Evolutionary conservation across 1,140 invertebrate genomes (phyloP).

Genomic region (Cyphomyrmex costatus): DNA sequence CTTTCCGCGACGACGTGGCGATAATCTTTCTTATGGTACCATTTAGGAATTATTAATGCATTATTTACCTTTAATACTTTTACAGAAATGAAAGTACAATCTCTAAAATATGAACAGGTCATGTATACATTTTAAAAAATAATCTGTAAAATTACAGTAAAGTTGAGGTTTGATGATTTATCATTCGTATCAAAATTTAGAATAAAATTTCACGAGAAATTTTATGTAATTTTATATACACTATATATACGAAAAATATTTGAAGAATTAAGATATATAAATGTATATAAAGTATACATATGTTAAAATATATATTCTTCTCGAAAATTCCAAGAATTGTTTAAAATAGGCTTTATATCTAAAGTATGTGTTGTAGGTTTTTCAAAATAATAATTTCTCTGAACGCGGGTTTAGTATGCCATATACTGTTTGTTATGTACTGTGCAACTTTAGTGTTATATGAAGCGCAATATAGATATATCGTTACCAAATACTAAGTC

Average conservation of each 20-base stretch:
- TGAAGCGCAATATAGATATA: neutral
- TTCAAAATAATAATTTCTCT: neutral
- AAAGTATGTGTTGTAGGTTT: neutral
- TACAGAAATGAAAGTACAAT: neutral
- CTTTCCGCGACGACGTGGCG: neutral
- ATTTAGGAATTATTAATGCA: constrained; percentile 39
- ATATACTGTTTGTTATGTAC: neutral
- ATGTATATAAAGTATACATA: neutral
- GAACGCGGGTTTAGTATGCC: neutral
- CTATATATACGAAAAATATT: neutral
- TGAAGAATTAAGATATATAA: neutral
- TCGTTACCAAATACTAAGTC: constrained; percentile 25
- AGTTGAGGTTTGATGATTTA: neutral
- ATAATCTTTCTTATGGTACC: neutral
- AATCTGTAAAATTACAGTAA: neutral
- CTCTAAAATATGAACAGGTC: too few species aligned
- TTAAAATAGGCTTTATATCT: neutral
- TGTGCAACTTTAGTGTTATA: neutral
- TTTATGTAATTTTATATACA: neutral
- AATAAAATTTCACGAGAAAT: too few species aligned
- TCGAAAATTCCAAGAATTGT: neutral
- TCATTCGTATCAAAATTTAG: neutral
- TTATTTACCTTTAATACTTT: neutral
- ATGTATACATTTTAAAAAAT: neutral
- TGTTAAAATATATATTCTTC: neutral